These are phyloP conservation scores for Stictocephala bisonia DNA, from an alignment of 2,888 invertebrate species.

Conservation along the genomic window DNA sequence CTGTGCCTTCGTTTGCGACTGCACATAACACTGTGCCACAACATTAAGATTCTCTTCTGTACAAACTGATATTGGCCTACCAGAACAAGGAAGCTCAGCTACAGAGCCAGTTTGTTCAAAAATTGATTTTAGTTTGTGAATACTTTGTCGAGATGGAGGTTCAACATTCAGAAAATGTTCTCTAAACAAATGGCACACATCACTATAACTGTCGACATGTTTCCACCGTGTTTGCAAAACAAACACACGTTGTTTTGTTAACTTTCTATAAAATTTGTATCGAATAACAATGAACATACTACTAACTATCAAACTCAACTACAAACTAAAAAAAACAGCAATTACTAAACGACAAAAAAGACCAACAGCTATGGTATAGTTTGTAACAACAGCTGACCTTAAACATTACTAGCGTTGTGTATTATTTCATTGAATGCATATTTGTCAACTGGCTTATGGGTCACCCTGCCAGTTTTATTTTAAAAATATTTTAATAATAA, in stretches of 20 bases:
- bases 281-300: slow-evolving; percentile 12
- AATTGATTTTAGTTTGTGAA: slow-evolving; percentile 25
- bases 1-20: background rate
- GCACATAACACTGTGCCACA: slow-evolving; percentile 12
- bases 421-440: too few relatives aligned
- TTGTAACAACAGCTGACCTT: slow-evolving; percentile 9
- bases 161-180: slow-evolving; percentile 34
- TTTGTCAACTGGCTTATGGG: too few relatives aligned
- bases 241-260: slow-evolving; percentile 27
- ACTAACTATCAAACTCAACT: slow-evolving; percentile 26
- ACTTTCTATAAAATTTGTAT: slow-evolving; percentile 18
- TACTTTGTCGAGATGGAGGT: slow-evolving; percentile 44
- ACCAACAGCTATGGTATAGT: slow-evolving; percentile 11
- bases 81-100: slow-evolving; percentile 20
- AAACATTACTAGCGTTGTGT: too few relatives aligned
- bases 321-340: background rate
- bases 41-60: slow-evolving; percentile 42
- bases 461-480: too few relatives aligned
- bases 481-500: too few relatives aligned
- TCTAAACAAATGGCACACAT: slow-evolving; percentile 23
- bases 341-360: slow-evolving; percentile 19
- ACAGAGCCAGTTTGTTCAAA: slow-evolving; percentile 35
- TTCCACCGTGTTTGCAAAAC: slow-evolving; percentile 34
- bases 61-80: slow-evolving; percentile 32
- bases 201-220: slow-evolving; percentile 24